Conservation (phyloP, 1,140 invertebrate species). For the Eriosoma lanigerum region DNA sequence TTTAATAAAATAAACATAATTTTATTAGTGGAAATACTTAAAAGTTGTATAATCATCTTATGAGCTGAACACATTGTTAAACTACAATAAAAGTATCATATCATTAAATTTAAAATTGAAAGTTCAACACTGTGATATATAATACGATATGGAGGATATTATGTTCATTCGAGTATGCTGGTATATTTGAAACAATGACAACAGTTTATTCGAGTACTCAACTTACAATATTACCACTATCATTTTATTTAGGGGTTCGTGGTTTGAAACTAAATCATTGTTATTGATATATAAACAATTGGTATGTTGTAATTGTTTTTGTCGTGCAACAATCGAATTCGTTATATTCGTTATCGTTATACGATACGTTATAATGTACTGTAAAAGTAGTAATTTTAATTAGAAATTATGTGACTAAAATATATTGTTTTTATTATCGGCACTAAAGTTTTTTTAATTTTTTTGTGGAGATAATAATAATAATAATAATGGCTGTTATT, state of each 20-base stretch:
- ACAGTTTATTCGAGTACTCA: constrained; percentile 22
- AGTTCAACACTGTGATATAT: not conserved
- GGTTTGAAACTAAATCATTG: constrained; percentile 11
- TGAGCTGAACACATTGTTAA: not conserved
- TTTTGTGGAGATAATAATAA: no score
- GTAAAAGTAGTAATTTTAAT: no score
- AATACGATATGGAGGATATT: constrained; percentile 19
- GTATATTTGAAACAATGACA: constrained; percentile 30
- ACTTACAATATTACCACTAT: constrained; percentile 9
- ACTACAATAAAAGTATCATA: not conserved
- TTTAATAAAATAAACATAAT: no score
- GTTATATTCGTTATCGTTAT: not conserved
- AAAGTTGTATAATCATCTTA: not conserved
- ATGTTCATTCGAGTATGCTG: constrained; percentile 26
- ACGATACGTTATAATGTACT: no score
- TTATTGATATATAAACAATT: not conserved
- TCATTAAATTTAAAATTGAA: constrained; percentile 14
- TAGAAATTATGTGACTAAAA: no score
- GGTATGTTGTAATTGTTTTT: not conserved
- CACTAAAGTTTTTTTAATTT: no score
- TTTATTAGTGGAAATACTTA: not conserved
- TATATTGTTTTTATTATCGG: no score
- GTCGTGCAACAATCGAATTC: not conserved
- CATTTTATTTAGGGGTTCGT: constrained; percentile 22
- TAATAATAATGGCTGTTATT: no score